Evolutionary conservation across 2,113 vertebrate species (phyloP).

Genomic region (Poeciliopsis occidentalis): DNA sequence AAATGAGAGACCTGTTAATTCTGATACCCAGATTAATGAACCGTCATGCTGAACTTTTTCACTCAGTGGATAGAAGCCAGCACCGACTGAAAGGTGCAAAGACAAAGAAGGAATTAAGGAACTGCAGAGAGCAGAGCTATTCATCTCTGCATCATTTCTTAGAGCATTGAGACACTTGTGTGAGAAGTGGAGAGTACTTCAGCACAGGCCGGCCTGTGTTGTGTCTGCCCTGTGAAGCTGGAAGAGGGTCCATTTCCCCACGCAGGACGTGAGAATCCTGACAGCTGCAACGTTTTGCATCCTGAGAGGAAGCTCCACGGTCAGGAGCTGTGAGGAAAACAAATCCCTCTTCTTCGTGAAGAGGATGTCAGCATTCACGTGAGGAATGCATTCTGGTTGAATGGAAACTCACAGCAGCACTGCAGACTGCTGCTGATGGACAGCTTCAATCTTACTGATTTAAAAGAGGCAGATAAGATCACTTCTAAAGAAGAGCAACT

Average conservation of each 20-base stretch:
- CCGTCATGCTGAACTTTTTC: not conserved
- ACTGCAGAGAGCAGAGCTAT: constrained; percentile 15
- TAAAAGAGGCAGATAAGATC: not conserved
- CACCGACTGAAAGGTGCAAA: constrained; percentile 11
- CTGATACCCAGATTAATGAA: not conserved
- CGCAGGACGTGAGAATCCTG: constrained; percentile 43
- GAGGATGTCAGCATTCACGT: not conserved
- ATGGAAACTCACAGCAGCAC: not conserved
- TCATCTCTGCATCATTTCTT: constrained; percentile 19
- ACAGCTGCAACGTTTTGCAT: constrained; percentile 18
- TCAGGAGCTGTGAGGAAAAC: not conserved
- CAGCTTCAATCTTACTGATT: not conserved
- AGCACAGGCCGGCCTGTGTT: constrained; percentile 26
- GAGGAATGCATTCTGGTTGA: not conserved
- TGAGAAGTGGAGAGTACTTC: constrained; percentile 25
- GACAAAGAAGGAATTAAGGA: constrained; percentile 42
- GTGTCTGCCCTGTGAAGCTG: constrained; percentile 26
- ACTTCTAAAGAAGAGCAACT: constrained; percentile 55
- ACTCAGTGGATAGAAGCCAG: not conserved
- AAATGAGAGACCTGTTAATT: not conserved
- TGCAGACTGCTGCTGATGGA: not conserved
- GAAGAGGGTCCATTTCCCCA: constrained; percentile 6
- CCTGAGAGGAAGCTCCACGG: constrained; percentile 37
- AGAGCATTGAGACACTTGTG: constrained; percentile 30
- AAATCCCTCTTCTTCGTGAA: not conserved